Evolutionary conservation across 2,888 invertebrate species (phyloP), one percentile per base, ranked within the genome.

Genomic region (Oeneis ivallda): DNA sequence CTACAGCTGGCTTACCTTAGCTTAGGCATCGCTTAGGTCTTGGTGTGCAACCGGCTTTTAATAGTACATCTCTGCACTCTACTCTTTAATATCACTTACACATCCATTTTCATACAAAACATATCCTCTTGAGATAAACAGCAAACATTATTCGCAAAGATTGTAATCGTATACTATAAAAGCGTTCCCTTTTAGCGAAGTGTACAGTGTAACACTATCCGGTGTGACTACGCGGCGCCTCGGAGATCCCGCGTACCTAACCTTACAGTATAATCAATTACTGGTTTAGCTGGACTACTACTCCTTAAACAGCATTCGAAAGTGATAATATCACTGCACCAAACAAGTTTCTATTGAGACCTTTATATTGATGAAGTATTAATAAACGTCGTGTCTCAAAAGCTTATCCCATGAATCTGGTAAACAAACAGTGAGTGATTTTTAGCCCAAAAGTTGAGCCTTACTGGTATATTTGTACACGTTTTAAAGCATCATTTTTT

Each of bases 121-220:
- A 17, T 58, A 52, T 57, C 52, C 68, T 65, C 68, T 60, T 67
- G 61, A 34, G 50, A 56, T 37, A 32, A 39, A 58, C 62, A 57
- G 15, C 61, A 52, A 58, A 62, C 58, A 60, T 65, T 56, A 64
- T 65, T 68, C 49, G 58, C 49, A 52, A 65, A 65, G 65, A 65
- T 68, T 50, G 62, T 62, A 62, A 68, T 68, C 68, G 53, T 53
- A 62, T 56, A 62, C 50, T 68, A n/a, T n/a, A 65, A 65, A 65
- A 68, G 49, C 54, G 54, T 62, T 64, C 52, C 59, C 59, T 60
- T 60, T 56, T 53, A 62, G 32, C 58, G 17, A 0, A 57, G 59
- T 17, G 37, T 41, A 26, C 37, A 47, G 9, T 43, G 68, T 68
- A 65, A 68, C 50, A 37, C n/a, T 62, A 65, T 68, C 53, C 56